Base-by-base conservation (phyloP, 2,888 invertebrate genomes). In the Drosophila putrida region DNA sequence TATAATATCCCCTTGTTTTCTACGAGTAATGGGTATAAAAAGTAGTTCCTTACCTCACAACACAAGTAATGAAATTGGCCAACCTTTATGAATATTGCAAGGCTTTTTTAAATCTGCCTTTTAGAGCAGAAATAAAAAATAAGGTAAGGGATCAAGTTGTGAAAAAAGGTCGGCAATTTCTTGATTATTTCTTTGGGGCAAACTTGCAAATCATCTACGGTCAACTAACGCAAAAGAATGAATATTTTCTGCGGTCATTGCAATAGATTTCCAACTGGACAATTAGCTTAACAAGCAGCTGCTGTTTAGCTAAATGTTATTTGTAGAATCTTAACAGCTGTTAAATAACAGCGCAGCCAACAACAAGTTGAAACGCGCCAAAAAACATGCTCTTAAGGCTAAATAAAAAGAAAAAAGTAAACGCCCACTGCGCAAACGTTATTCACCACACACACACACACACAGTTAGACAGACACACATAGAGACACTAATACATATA, bases 81-180 rank as follows among this genome's bases (percentile, higher is more conserved):
- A 54, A 53, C 41, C 59, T 67, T 83, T 83, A 88, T 82, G 69
- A 82, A 88, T 77, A 78, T 75, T 81, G 65, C 78, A 62, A 28
- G 51, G 68, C 50, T 55, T 64, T 75, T 67, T 11, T 33, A 53
- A 53, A 60, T 58, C 49, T n/a, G 47, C 31, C 46, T 44, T 28
- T 41, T 50, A n/a, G 15, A 53, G n/a, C 20, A 11, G 20, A 33
- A 28, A 15, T 6, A 11, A 31, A 31, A 53, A 4, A 13, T 10
- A 58, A 57, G 41, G 36, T 27, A 31, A n/a, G 60, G 15, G 8
- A 55, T 54, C 50, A 44, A 4, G 35, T 25, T 44, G 25, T 2
- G 39, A 10, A 31, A 59, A 65, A 75, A 60, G 49, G 68, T 57
- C 51, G 31, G 59, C 73, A 73, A 47, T 78, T 62, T 58, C 78